phyloP scores from a whole-genome alignment of 2,888 invertebrate genomes.

The Dryomyza anilis region DNA sequence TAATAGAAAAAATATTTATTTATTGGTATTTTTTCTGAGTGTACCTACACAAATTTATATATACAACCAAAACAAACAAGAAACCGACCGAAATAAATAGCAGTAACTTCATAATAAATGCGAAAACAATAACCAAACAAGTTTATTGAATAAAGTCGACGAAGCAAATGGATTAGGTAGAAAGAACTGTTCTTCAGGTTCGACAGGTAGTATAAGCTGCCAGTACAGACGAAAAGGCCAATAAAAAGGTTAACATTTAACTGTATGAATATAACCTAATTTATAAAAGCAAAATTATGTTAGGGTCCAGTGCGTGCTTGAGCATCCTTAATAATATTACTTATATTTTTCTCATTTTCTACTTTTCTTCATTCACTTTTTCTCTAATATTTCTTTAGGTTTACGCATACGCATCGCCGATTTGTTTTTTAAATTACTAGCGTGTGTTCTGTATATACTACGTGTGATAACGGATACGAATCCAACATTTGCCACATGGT shows the following conservation, averaged over 20 bases:
- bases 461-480: conserved; percentile 89
- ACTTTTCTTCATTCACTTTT: conserved; percentile 1
- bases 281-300: no score
- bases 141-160: neutral
- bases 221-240: no score
- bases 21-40: no score
- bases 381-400: conserved; percentile 75
- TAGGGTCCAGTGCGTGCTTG: no score
- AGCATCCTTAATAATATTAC: neutral
- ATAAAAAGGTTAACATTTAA: no score
- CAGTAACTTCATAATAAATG: neutral
- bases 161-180: neutral
- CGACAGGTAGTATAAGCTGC: neutral
- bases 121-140: neutral
- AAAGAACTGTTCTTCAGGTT: neutral
- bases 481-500: conserved; percentile 88
- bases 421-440: conserved; percentile 94
- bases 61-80: no score
- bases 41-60: no score
- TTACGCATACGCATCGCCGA: conserved; percentile 97
- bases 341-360: conserved; percentile 9
- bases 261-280: no score
- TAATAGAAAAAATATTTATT: no score
- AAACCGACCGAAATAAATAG: no score
- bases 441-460: conserved; percentile 94